Evolutionary conservation across 2,113 vertebrate genomes (phyloP), one percentile per base, ranked within the genome.

Genomic region (Ceyx margarethae): DNA sequence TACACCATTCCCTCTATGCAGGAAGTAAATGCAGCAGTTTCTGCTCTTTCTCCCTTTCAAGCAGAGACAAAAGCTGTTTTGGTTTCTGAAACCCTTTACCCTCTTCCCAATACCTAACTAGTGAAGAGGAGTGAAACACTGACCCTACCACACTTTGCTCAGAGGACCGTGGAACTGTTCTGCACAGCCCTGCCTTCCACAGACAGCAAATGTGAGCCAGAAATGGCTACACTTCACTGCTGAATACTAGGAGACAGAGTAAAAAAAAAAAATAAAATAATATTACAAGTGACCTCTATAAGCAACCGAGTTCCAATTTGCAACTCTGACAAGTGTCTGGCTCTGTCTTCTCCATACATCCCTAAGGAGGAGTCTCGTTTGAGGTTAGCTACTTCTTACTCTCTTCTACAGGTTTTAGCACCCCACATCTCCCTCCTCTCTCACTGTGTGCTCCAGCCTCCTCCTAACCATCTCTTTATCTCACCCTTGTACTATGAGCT

Each of bases 401-500:
- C 57, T 46, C 19, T 77, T 57, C 77, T 18, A 45, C 11, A 77
- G 42, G 15, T 0, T 26, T n/a, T 15, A 15, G 8, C 29, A 57
- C 15, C 28, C n/a, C 6, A 35, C 28, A 77, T 13, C n/a, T 21
- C 1, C 5, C 26, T 78, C 42, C 46, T 62, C 64, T 45, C 29
- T 20, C 35, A 21, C 7, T 1, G 0, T 2, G 3, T 35, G 58
- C 15, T 50, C 45, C 42, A 53, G 23, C 7, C 56, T 53, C 51
- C 46, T 31, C 25, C 40, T 43, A 45, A 33, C 9, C 25, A 69
- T 4, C 43, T 78, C 42, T 28, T 25, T 16, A 64, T 11, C 42
- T 48, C 61, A 48, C 4, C 29, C 60, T 60, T 0, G 0, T 5
- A 28, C n/a, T 17, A 40, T 0, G 1, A 85, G 71, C 42, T 8